Evolutionary conservation across 2,888 invertebrate species (phyloP).

Genomic region (Gastrophysa polygoni): DNA sequence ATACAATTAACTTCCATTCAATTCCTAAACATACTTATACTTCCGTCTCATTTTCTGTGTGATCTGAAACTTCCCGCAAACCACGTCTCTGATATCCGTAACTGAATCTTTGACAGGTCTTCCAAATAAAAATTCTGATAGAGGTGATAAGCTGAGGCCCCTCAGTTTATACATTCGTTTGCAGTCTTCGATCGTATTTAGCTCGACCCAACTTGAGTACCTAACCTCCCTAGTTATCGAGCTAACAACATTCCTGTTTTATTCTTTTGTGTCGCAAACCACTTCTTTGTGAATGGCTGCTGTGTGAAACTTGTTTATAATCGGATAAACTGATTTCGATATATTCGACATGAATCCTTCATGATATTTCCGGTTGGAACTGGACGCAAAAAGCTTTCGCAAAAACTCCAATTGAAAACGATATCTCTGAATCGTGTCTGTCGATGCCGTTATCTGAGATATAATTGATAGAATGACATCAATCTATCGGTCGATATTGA

Average conservation of each 20-base stretch:
- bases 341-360: neutral
- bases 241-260: neutral
- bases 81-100: too few species aligned
- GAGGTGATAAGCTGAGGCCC: too few species aligned
- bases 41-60: neutral
- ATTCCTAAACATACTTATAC: neutral
- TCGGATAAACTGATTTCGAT: neutral
- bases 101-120: too few species aligned
- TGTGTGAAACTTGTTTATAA: neutral
- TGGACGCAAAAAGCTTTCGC: neutral
- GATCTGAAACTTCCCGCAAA: too few species aligned
- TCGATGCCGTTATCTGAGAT: neutral
- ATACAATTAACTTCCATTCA: neutral
- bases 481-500: too few species aligned
- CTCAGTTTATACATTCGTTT: too few species aligned
- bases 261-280: neutral
- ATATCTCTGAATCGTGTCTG: neutral
- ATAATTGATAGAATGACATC: neutral
- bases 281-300: neutral
- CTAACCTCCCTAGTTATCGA: too few species aligned
- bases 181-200: too few species aligned
- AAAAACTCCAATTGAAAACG: neutral
- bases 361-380: neutral
- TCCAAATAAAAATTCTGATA: too few species aligned
- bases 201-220: too few species aligned